These are phyloP conservation scores for Megatriorchis doriae DNA, from an alignment of 2,113 vertebrate species.

Conservation along the genomic window DNA sequence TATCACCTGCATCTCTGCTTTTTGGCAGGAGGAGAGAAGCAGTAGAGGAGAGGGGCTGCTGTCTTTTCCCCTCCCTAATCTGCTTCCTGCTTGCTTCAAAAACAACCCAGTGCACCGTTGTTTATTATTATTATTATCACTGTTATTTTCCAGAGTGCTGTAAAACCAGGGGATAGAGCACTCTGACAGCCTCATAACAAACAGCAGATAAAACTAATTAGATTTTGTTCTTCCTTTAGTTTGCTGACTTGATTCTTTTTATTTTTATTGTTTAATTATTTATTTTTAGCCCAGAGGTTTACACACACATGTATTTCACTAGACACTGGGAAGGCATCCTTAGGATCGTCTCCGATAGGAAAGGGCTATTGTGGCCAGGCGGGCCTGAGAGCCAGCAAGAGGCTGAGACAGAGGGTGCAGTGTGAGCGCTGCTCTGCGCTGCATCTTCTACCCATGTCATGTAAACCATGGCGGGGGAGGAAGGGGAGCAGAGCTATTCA, in stretches of 20 bases:
- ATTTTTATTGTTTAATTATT: conserved; percentile 63
- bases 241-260: conserved; percentile 68
- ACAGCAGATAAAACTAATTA: conserved; percentile 26
- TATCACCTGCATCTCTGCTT: not conserved
- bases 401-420: conserved; percentile 62
- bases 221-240: conserved; percentile 22
- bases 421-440: not conserved
- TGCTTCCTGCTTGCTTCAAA: not conserved
- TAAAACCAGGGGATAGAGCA: conserved; percentile 8
- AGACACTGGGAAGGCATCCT: conserved; percentile 23
- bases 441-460: conserved; percentile 33
- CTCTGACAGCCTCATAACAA: conserved; percentile 6
- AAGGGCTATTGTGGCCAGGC: conserved; percentile 7
- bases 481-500: not conserved
- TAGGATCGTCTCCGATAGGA: conserved; percentile 15
- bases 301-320: not conserved
- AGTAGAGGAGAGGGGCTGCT: not conserved
- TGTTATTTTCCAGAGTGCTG: conserved; percentile 13
- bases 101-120: not conserved
- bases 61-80: not conserved
- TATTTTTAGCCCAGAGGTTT: conserved; percentile 62
- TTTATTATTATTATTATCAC: conserved; percentile 48
- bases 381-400: not conserved
- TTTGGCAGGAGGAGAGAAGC: not conserved
- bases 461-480: not conserved